These are phyloP conservation scores for Ictalurus furcatus DNA, from an alignment of 2,113 vertebrate species.

Conservation along the genomic window DNA sequence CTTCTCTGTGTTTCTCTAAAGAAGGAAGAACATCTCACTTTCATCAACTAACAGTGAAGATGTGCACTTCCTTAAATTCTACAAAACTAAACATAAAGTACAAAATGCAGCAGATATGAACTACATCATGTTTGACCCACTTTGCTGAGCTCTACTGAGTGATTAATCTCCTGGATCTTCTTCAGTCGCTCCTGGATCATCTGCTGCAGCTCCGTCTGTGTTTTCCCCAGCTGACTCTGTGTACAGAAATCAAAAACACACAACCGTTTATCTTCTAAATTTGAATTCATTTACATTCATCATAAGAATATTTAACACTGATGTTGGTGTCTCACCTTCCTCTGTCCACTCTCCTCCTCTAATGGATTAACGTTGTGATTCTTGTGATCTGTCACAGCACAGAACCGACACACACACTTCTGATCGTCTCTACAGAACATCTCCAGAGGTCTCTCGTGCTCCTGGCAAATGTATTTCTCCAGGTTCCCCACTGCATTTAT, in stretches of 20 bases:
- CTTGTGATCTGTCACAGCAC: neutral
- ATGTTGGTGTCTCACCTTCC: neutral
- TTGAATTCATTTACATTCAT: neutral
- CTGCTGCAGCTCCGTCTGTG: neutral
- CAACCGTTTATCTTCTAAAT: neutral
- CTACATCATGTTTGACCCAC: conserved; percentile 5
- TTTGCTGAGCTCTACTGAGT: neutral
- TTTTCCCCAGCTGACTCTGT: neutral
- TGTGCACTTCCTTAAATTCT: neutral
- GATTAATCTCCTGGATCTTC: conserved; percentile 13
- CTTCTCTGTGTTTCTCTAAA: conserved; percentile 21
- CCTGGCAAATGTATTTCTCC: neutral
- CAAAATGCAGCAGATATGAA: neutral
- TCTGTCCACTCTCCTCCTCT: neutral
- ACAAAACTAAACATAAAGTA: neutral
- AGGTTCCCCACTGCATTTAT: neutral
- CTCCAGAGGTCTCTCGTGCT: neutral
- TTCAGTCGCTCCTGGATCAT: neutral
- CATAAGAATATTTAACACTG: neutral
- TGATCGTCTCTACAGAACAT: neutral
- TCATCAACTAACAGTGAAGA: neutral
- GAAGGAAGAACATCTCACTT: neutral
- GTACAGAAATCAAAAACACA: neutral
- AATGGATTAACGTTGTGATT: neutral
- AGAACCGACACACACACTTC: neutral